These are phyloP conservation scores for Dichetophora obliterata DNA, from an alignment of 2,888 invertebrate genomes.

Conservation along the genomic window DNA sequence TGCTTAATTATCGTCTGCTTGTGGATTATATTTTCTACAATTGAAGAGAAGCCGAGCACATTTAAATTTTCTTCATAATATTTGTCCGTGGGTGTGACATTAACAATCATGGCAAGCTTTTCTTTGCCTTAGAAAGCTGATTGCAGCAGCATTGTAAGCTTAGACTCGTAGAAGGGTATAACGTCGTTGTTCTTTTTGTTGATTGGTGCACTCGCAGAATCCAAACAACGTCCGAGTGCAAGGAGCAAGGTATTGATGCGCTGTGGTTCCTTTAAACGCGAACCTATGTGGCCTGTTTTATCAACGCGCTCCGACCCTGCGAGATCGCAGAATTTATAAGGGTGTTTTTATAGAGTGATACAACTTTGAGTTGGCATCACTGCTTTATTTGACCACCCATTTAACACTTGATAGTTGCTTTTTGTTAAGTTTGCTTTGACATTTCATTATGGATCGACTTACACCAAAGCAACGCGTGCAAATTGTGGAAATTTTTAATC, in stretches of 20 bases:
- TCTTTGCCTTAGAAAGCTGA: slow-evolving; percentile 78
- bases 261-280: slow-evolving; percentile 84
- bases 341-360: too few relatives aligned
- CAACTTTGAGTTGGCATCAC: too few relatives aligned
- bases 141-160: slow-evolving; percentile 88
- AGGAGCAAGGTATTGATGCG: slow-evolving; percentile 91
- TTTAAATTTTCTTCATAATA: slow-evolving; percentile 86
- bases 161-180: slow-evolving; percentile 79
- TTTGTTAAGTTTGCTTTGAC: too few relatives aligned
- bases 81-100: slow-evolving; percentile 81
- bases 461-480: too few relatives aligned
- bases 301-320: slow-evolving; percentile 89
- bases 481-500: too few relatives aligned
- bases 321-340: slow-evolving; percentile 91
- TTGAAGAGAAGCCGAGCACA: slow-evolving; percentile 84
- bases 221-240: slow-evolving; percentile 86
- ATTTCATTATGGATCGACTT: too few relatives aligned
- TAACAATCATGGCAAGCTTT: slow-evolving; percentile 81
- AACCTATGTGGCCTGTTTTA: slow-evolving; percentile 80
- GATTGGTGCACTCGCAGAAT: slow-evolving; percentile 71
- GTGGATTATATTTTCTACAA: slow-evolving; percentile 75
- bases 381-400: too few relatives aligned
- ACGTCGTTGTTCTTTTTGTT: slow-evolving; percentile 57
- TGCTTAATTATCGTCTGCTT: slow-evolving; percentile 56
- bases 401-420: too few relatives aligned